Evolutionary conservation across 2,113 vertebrate genomes (phyloP), one percentile per base, ranked within the genome.

Genomic region (Poecilia latipinna): DNA sequence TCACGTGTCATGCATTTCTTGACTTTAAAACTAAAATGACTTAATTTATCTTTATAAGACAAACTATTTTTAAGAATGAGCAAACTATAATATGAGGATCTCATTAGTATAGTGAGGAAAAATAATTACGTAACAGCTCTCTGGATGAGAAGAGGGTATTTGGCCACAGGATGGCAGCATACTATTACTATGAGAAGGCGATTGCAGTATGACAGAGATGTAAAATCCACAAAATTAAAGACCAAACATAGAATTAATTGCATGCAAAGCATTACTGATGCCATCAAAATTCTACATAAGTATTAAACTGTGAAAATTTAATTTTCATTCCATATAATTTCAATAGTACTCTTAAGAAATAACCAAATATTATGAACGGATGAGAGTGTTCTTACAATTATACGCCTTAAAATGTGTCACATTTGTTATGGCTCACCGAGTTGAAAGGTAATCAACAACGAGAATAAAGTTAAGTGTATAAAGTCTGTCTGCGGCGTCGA

Each of bases 101-200:
- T 17, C 22, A 48, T 48, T 48, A n/a, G 22, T 26, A 37, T 65
- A n/a, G 4, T 3, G 32, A 10, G 24, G 22, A n/a, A 37, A 65
- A 26, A 31, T 24, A 31, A 48, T 12, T 8, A 12, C 12, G 24
- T 24, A 57, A 12, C 3, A 17, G 2, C 4, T 31, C 60, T 12
- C 31, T 44, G 26, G 26, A 13, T 78, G 65, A 69, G 24, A 35
- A 48, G 68, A 33, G 69, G 24, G 35, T 37, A 8, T 8, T 66
- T 1, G 24, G 61, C 71, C 82, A 82, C 65, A 19, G 67, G 86
- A 65, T 75, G 86, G 72, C 77, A 75, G 51, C 75, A 61, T 61
- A 26, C 19, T 5, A 26, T 37, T 8, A 71, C 24, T 57, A n/a
- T 24, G 51, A 57, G 1, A 24, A 57, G 17, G 2, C 17, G 2